Conservation (phyloP, 53 echinoderm and acorn worm species). For the Pentamera pediparva region DNA sequence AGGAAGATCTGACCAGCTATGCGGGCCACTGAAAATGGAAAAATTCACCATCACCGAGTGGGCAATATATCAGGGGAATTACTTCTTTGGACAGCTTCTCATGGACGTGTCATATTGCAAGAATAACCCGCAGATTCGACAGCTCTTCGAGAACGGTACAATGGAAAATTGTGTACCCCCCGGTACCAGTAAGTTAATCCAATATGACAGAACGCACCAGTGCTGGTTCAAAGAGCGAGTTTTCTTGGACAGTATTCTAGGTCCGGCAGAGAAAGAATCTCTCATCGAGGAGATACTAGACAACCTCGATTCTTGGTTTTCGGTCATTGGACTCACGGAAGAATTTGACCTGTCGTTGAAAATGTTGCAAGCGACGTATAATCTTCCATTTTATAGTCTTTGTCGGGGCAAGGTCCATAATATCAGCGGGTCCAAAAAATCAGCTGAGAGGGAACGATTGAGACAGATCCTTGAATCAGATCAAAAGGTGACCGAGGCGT, state of each 20-base stretch:
- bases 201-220: background rate
- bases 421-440: background rate
- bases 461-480: background rate
- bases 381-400: conserved; percentile 1
- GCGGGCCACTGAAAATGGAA: conserved; percentile 1
- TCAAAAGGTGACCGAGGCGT: background rate
- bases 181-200: background rate
- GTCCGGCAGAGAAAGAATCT: background rate
- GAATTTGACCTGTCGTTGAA: conserved; percentile 24
- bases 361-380: conserved; percentile 5
- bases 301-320: conserved; percentile 26
- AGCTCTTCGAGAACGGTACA: background rate
- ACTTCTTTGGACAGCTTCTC: conserved; percentile 16
- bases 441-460: background rate
- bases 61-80: conserved; percentile 30
- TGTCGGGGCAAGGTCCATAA: conserved; percentile 3
- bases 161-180: background rate
- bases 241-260: background rate
- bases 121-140: background rate
- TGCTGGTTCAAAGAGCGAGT: conserved; percentile 21
- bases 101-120: background rate
- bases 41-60: conserved; percentile 19
- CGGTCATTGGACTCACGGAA: conserved; percentile 19
- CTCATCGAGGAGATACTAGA: conserved; percentile 8
- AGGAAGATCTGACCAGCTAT: conserved; percentile 14